Evolutionary conservation across 2,113 vertebrate species (phyloP), one percentile per base, ranked within the genome.

Genomic region (Oreotrochilus melanogaster): DNA sequence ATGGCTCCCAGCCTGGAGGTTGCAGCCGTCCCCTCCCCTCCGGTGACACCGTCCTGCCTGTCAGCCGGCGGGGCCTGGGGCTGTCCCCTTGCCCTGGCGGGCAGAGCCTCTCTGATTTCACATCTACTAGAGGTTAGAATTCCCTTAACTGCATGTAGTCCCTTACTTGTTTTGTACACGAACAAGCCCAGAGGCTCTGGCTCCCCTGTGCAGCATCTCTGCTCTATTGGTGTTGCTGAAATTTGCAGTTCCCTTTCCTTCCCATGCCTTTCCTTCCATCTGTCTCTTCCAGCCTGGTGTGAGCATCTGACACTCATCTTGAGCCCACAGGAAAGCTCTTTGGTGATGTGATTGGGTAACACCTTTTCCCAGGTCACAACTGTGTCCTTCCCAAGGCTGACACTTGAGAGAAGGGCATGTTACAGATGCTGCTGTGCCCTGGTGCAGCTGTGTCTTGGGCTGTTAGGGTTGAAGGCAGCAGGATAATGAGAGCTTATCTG

Each of bases 1-100:
- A 95, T 97, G 94, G 95, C 75, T 94, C 67, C 75, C 9, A 74
- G 53, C 82, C 79, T 71, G 86, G 75, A 83, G 90, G 64, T 19
- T 86, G 79, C 83, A 74, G 91, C 33, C 50, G 1, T 82, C 76
- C 67, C 86, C 80, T 85, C 73, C 61, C 60, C 66, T 84, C 57
- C 56, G 0, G 56, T 93, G 85, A 67, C 80, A 57, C 82, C 4
- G 15, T 51, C 84, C 72, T 88, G 91, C 93, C 79, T 83, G 83
- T 69, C 89, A 82, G 70, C 70, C 10, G 0, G 79, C 56, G n/a
- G 61, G 10, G 64, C 3, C 2, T 31, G 51, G 69, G 43, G 39
- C 70, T 62, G 65, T 91, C 84, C 33, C 35, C 13, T 18, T 78
- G 56, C 30, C 21, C 65, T 42, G 9, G 1, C 0, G 0, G 51